Evolutionary conservation across 2,888 invertebrate species (phyloP), one percentile per base, ranked within the genome.

Genomic region (Lycaena phlaeas): DNA sequence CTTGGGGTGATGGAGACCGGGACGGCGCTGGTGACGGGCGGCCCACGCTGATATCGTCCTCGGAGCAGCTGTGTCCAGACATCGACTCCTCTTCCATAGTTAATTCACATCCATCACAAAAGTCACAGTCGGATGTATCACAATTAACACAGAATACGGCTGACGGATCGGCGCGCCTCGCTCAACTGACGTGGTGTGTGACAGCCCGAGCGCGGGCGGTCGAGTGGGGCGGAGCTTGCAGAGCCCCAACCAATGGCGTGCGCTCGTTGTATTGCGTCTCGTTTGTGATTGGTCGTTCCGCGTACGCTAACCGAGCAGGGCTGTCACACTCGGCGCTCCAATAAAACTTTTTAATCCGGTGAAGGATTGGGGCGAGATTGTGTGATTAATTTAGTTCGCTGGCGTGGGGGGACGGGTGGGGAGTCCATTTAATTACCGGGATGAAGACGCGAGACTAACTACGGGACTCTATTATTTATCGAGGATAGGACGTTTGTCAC

Each of bases 41-140:
- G 26, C 92, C 92, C 27, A 92, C 92, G 68, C 92, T 92, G 59
- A 92, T 93, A 72, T 92, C 92, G 77, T 92, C 92, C 52, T 92
- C 84, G 63, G 79, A 84, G 66, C 77, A 85, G 68, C 76, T 86
- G 69, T 79, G 81, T 53, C 77, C 72, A 57, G 76, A 71, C 77
- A 79, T 74, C 67, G 73, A 75, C 74, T 84, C 71, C 78, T 82
- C 69, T 65, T 72, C 68, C 85, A 86, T 84, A 57, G 57, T 64
- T 61, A 59, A 53, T 67, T 79, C 78, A 82, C 67, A 77, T 78
- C 78, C 81, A 82, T 84, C 77, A 78, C 81, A 71, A 71, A 61
- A 69, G 74, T 68, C 77, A 76, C 81, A 64, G 59, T 67, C 68
- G 65, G 61, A 69, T 59, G 57, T 62, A 57, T 62, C 61, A 66